A percentile compares a stretch with the other conserved stretches of the same genome.
These are phyloP conservation scores for Hyppa rectilinea DNA, from an alignment of 2,888 invertebrate genomes.

Conservation along the genomic window DNA sequence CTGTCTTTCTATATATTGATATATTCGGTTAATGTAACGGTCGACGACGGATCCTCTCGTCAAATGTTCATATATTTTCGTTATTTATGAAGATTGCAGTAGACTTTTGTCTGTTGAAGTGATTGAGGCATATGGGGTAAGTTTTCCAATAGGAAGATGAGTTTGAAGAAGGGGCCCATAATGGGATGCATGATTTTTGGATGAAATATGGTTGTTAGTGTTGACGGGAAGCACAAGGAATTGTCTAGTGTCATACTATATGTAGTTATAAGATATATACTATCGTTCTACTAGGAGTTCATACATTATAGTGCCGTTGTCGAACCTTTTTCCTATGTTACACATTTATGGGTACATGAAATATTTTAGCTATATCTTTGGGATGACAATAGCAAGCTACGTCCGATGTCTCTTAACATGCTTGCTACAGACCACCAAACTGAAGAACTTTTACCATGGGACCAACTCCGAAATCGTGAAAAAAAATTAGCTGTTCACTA, in stretches of 20 bases:
- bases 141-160: constrained; percentile 41
- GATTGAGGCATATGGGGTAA: constrained; percentile 33
- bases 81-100: constrained; percentile 61
- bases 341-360: too few relatives aligned
- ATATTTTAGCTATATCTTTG: too few relatives aligned
- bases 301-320: too few relatives aligned
- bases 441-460: too few relatives aligned
- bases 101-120: constrained; percentile 37
- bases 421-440: too few relatives aligned
- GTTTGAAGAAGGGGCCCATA: constrained; percentile 21
- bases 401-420: too few relatives aligned
- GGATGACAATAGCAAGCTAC: too few relatives aligned
- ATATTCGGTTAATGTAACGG: constrained; percentile 53
- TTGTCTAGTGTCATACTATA: background rate
- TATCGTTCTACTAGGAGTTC: too few relatives aligned
- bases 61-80: constrained; percentile 30
- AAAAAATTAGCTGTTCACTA: too few relatives aligned
- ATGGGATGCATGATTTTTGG: constrained; percentile 37
- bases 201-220: constrained; percentile 26
- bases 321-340: too few relatives aligned
- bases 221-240: background rate
- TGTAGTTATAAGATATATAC: background rate
- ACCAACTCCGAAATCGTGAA: too few relatives aligned
- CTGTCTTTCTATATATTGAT: constrained; percentile 41
- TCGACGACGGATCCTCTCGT: constrained; percentile 18